Base-by-base conservation (phyloP, 2,888 invertebrate genomes). In the Seira musarum region DNA sequence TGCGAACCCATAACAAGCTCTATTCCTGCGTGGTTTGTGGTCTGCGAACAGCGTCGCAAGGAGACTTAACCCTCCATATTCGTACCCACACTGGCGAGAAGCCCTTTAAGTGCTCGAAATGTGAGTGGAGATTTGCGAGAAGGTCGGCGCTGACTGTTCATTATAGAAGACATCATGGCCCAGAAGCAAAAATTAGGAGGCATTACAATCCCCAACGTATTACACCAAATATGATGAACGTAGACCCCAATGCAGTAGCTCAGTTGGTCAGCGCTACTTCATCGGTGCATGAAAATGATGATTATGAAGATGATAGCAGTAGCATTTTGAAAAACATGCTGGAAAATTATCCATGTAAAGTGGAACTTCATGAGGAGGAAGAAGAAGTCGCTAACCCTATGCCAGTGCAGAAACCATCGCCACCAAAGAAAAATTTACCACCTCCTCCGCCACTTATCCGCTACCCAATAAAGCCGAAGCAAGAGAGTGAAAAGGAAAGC, bases 1-100 rank as follows among this genome's bases (percentile, higher is more conserved):
- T 73, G 25, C 25, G 82, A 35, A 82, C 74, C 5, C 82, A 82
- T 49, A 82, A 82, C 22, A 82, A 82, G 49, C 69, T 67, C 13
- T 80, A 72, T 64, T 35, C 53, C 0, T 82, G 82, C 35, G 3
- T 24, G 17, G 73, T 80, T 13, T 82, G 82, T 65, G 80, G 80
- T 2, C 30, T 82, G 24, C 76, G 49, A 30, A 76, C 75, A 30
- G 82, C 82, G 6, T 77, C 80, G 0, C 82, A 79, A 30, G 82
- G 82, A 15, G 82, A 82, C 40, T 57, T 82, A n/a, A 75, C 79
- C 0, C 53, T 82, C 1, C 82, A 82, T 40, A 69, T 79, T 1
- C 22, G 82, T 6, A 82, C 82, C 1, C 82, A 82, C 35, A 82
- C 82, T 17, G 71, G 71, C 17, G 80, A 81, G 53, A 68, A 76